Percentiles rank a stretch among this genome's conserved stretches.
Evolutionary conservation across 1,140 invertebrate genomes (phyloP).

Genomic region (Diorhabda elongata): DNA sequence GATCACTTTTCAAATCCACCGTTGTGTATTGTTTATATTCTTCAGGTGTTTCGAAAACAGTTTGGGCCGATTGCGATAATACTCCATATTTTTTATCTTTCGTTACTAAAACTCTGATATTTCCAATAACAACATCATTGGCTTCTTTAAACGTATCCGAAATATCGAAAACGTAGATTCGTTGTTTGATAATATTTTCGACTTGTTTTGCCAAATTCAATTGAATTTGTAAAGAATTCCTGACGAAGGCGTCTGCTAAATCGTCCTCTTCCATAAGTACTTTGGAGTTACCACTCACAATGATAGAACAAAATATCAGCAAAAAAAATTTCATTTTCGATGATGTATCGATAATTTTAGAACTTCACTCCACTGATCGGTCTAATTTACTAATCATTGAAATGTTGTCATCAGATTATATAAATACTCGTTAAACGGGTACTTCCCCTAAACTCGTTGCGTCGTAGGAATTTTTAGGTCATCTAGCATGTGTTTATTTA

Average conservation of each 20-base stretch:
- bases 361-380: too few relatives aligned
- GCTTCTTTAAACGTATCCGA: background rate
- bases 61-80: background rate
- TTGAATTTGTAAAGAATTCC: background rate
- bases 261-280: background rate
- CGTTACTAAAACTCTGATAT: background rate
- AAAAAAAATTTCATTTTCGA: too few relatives aligned
- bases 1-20: background rate
- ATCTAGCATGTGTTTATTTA: too few relatives aligned
- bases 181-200: background rate
- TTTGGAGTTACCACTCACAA: too few relatives aligned
- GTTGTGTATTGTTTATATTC: background rate
- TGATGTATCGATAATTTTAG: too few relatives aligned
- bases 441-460: too few relatives aligned
- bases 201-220: background rate
- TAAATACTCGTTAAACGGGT: too few relatives aligned
- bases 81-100: background rate
- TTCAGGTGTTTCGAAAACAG: background rate
- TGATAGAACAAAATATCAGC: too few relatives aligned
- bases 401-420: too few relatives aligned
- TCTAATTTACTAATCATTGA: too few relatives aligned
- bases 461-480: too few relatives aligned
- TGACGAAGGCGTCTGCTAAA: background rate
- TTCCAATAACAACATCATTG: background rate
- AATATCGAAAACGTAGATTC: background rate